phyloP scores from a whole-genome alignment of 2,797 vertebrate genomes.

The Thaleichthys pacificus region DNA sequence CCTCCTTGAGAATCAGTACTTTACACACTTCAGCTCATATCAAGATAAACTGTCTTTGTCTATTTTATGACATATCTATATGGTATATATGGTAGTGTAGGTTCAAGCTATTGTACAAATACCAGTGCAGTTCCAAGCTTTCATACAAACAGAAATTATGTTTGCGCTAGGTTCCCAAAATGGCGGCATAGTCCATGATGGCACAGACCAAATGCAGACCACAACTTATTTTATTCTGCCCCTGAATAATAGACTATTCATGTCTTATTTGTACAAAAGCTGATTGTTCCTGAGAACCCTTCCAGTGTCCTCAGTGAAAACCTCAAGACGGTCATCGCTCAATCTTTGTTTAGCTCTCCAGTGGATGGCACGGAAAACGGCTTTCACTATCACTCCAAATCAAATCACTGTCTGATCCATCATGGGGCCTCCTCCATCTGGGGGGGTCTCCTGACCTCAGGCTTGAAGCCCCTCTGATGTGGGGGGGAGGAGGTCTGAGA shows the following conservation, averaged over 20 bases:
- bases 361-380: conserved; percentile 62
- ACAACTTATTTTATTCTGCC: background rate
- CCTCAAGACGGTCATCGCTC: conserved; percentile 71
- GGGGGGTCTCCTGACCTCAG: conserved; percentile 40
- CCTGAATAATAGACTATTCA: conserved; percentile 60
- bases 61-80: conserved; percentile 37
- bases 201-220: background rate
- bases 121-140: background rate
- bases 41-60: conserved; percentile 43
- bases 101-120: background rate
- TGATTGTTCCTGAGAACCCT: conserved; percentile 61
- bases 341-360: conserved; percentile 68
- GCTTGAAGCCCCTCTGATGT: no score
- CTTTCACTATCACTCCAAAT: conserved; percentile 76
- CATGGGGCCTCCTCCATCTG: conserved; percentile 64
- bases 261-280: conserved; percentile 64
- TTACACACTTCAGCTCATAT: conserved; percentile 41
- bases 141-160: background rate
- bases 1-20: conserved; percentile 39
- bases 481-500: conserved; percentile 1
- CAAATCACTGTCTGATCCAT: conserved; percentile 82
- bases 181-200: background rate
- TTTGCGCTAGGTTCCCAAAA: background rate
- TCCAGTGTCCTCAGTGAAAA: conserved; percentile 66
- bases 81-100: background rate